phyloP scores from a whole-genome alignment of 1,140 invertebrate species.

The Sycophaga agraensis region DNA sequence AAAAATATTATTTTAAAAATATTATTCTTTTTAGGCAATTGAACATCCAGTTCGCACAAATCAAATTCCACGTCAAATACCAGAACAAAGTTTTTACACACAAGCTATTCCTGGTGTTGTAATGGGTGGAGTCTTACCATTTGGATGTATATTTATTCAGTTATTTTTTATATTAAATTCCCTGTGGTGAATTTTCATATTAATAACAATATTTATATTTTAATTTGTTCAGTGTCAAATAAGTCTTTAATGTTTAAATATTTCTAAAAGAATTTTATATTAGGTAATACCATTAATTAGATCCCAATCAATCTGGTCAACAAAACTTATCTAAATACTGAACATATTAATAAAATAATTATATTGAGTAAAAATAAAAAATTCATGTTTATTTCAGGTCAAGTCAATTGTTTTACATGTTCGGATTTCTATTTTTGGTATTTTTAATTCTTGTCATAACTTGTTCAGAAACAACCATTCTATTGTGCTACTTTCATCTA shows the following conservation, averaged over 20 bases:
- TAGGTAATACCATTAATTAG: too few relatives aligned
- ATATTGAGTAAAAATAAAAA: background rate
- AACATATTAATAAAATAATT: conserved; percentile 4
- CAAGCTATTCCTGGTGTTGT: conserved; percentile 88
- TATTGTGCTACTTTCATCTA: conserved; percentile 98
- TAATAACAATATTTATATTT: background rate
- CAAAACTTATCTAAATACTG: background rate
- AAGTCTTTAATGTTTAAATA: too few relatives aligned
- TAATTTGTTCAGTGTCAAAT: too few relatives aligned
- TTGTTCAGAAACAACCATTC: conserved; percentile 96
- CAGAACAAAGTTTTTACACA: conserved; percentile 96
- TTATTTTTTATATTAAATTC: conserved; percentile 99
- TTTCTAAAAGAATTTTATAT: too few relatives aligned
- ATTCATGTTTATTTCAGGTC: conserved; percentile 58
- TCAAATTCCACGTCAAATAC: conserved; percentile 97
- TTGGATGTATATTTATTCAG: conserved; percentile 99
- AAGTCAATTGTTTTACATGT: conserved; percentile 98
- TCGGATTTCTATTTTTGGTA: conserved; percentile 97
- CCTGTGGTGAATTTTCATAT: conserved; percentile 74
- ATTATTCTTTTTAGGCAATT: conserved; percentile 67
- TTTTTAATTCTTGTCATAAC: conserved; percentile 97
- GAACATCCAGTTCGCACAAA: conserved; percentile 97
- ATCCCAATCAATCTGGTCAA: too few relatives aligned
- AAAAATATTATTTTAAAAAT: background rate
- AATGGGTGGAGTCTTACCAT: conserved; percentile 98